Evolutionary conservation across 2,113 vertebrate species (phyloP).

Genomic region (Carassius carassius): DNA sequence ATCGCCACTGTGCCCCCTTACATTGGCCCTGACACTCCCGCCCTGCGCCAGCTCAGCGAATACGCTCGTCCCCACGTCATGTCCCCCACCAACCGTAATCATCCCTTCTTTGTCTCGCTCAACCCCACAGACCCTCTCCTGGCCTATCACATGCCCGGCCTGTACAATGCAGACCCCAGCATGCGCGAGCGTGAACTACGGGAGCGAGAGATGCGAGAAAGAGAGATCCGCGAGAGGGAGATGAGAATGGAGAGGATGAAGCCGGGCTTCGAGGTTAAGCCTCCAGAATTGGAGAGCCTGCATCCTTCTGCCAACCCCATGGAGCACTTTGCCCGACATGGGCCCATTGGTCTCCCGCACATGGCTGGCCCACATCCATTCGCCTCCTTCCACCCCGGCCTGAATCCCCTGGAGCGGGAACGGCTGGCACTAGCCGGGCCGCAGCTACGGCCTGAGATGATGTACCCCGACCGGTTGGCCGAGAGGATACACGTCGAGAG

Average conservation of each 20-base stretch:
- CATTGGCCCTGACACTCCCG: slow-evolving; percentile 94
- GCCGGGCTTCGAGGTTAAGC: slow-evolving; percentile 97
- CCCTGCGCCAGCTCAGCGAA: slow-evolving; percentile 95
- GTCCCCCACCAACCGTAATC: slow-evolving; percentile 97
- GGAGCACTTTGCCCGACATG: slow-evolving; percentile 98
- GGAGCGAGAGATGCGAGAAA: slow-evolving; percentile 88
- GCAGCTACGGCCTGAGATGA: slow-evolving; percentile 94
- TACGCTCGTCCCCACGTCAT: slow-evolving; percentile 98
- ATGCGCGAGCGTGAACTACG: slow-evolving; percentile 93
- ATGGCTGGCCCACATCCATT: slow-evolving; percentile 92
- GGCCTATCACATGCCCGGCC: slow-evolving; percentile 94
- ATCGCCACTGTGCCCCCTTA: slow-evolving; percentile 96
- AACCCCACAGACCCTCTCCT: slow-evolving; percentile 91
- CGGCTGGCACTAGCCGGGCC: slow-evolving; percentile 91
- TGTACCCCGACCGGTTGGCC: slow-evolving; percentile 93
- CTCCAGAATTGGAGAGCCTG: slow-evolving; percentile 90
- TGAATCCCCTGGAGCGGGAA: slow-evolving; percentile 94
- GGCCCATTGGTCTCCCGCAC: slow-evolving; percentile 89
- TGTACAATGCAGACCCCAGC: slow-evolving; percentile 93
- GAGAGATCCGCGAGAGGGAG: slow-evolving; percentile 92
- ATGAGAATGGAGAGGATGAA: slow-evolving; percentile 94
- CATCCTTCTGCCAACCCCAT: slow-evolving; percentile 96
- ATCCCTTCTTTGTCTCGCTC: slow-evolving; percentile 96
- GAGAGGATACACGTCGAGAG: slow-evolving; percentile 94
- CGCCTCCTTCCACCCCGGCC: slow-evolving; percentile 91